Evolutionary conservation across 2,797 vertebrate genomes (phyloP).

Genomic region (Moxostoma hubbsi): DNA sequence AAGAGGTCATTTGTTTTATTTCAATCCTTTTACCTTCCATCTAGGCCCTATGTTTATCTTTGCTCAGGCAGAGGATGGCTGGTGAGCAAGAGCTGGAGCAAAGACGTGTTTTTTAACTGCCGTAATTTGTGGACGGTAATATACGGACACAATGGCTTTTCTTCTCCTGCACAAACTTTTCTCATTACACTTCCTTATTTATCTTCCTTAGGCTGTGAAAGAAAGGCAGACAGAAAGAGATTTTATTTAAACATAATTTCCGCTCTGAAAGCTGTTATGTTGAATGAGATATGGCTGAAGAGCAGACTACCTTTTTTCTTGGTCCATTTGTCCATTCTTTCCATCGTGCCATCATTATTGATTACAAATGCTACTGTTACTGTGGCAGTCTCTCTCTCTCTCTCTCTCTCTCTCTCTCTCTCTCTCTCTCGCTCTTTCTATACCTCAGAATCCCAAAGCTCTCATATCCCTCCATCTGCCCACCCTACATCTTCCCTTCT

Average conservation of each 20-base stretch:
- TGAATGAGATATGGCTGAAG: conserved; percentile 60
- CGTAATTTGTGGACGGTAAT: conserved; percentile 68
- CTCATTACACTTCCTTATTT: conserved; percentile 77
- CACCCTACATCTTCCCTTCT: conserved; percentile 56
- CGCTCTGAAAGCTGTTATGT: conserved; percentile 54
- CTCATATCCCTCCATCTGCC: conserved; percentile 77
- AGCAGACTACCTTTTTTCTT: conserved; percentile 51
- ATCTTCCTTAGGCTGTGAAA: conserved; percentile 60
- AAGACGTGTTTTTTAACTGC: conserved; percentile 66
- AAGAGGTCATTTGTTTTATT: conserved; percentile 81
- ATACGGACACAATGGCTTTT: conserved; percentile 70
- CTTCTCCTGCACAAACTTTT: conserved; percentile 66
- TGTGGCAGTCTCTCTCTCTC: too few relatives aligned
- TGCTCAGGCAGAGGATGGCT: conserved; percentile 57
- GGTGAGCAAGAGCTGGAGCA: conserved; percentile 47
- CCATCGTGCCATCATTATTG: conserved; percentile 50
- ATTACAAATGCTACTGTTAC: too few relatives aligned
- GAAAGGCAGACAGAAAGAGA: conserved; percentile 28
- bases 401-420: conserved; percentile 1
- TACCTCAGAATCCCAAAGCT: conserved; percentile 60
- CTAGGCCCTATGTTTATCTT: conserved; percentile 77
- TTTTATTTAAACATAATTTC: conserved; percentile 70
- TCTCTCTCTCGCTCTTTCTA: conserved; percentile 37
- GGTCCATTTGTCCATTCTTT: conserved; percentile 53
- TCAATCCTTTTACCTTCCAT: conserved; percentile 70